Conservation (phyloP, 2,113 vertebrate species). For the Hyaena hyaena region DNA sequence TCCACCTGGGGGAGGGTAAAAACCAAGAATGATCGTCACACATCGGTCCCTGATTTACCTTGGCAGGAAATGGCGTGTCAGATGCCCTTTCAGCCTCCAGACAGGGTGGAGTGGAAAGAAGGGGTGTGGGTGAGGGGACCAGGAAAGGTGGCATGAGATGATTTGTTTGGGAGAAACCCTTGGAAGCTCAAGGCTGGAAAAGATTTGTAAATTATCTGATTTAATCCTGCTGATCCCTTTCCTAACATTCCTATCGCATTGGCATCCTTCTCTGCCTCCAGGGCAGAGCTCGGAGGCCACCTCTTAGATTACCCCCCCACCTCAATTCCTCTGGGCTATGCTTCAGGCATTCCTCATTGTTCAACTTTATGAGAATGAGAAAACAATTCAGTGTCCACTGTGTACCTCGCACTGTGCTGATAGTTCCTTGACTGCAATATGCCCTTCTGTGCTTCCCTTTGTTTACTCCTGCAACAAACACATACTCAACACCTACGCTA, state of each 20-base stretch:
- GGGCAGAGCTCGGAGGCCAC: background rate
- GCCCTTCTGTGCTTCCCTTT: background rate
- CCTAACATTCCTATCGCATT: background rate
- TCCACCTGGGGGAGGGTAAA: constrained; percentile 52
- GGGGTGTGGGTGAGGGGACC: background rate
- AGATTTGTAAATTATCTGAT: background rate
- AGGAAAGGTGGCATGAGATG: constrained; percentile 10
- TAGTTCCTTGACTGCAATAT: background rate
- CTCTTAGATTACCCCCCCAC: background rate
- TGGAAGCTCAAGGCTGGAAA: constrained; percentile 1
- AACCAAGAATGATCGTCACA: background rate
- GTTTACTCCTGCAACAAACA: background rate
- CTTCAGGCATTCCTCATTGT: background rate
- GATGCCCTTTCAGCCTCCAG: constrained; percentile 63
- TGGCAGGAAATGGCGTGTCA: constrained; percentile 55
- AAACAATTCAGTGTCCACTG: background rate
- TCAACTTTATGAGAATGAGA: background rate
- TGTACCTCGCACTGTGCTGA: background rate
- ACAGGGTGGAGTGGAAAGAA: constrained; percentile 46
- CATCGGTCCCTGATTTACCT: constrained; percentile 42
- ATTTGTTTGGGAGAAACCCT: constrained; percentile 11
- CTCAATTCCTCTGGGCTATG: background rate
- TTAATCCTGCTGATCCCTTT: background rate
- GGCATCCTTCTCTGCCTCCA: background rate
- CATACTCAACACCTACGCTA: background rate